These are phyloP conservation scores for Podotricha telesiphe DNA, from an alignment of 2,888 invertebrate genomes.

Conservation along the genomic window DNA sequence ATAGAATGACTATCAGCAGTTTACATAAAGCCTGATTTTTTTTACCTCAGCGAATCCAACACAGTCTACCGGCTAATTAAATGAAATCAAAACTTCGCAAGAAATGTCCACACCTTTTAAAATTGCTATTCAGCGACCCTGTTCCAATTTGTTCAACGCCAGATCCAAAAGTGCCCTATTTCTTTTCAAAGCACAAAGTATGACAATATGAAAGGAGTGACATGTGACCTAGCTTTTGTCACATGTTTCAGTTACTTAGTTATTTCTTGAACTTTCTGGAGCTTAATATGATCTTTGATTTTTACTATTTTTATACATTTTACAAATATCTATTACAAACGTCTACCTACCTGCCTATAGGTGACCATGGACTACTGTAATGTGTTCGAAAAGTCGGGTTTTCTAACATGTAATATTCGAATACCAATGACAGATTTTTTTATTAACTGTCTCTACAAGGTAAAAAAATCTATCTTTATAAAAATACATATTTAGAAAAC, in stretches of 20 bases:
- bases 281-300: no score
- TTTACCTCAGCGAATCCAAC: neutral
- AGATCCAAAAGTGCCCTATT: slow-evolving; percentile 41
- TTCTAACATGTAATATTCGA: no score
- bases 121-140: slow-evolving; percentile 21
- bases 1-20: neutral
- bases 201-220: slow-evolving; percentile 33
- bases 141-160: slow-evolving; percentile 36
- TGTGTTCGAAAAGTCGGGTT: no score
- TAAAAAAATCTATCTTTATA: no score
- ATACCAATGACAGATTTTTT: no score
- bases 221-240: slow-evolving; percentile 30
- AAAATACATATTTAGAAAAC: no score
- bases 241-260: slow-evolving; percentile 7
- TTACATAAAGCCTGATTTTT: neutral
- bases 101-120: slow-evolving; percentile 13
- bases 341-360: no score
- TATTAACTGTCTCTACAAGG: no score
- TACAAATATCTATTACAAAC: no score
- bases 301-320: no score
- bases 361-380: no score
- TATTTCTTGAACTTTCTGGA: neutral
- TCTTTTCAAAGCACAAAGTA: slow-evolving; percentile 39
- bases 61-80: slow-evolving; percentile 3
- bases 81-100: slow-evolving; percentile 4